Conservation (phyloP, 2,888 invertebrate species). For the Sinelater perroti region DNA sequence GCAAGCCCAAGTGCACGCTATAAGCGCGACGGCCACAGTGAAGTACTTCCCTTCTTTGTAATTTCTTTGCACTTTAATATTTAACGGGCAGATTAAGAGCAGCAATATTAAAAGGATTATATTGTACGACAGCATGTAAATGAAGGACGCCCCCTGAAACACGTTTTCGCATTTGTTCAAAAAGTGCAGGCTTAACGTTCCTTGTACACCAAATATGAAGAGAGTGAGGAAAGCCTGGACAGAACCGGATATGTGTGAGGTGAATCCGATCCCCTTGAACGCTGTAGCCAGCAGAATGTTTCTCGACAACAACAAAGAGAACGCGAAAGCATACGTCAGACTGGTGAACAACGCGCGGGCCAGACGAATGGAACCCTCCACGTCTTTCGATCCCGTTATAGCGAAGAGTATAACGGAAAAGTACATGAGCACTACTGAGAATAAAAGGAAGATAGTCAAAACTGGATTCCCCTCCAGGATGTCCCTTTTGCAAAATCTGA, state of each 20-base stretch:
- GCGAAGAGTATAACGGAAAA: constrained; percentile 64
- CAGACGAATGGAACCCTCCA: constrained; percentile 62
- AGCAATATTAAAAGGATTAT: constrained; percentile 67
- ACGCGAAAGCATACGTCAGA: constrained; percentile 69
- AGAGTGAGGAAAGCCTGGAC: constrained; percentile 71
- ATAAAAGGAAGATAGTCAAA: constrained; percentile 61
- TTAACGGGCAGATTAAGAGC: constrained; percentile 68
- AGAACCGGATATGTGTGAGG: constrained; percentile 75
- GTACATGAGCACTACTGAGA: constrained; percentile 63
- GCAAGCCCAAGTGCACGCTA: constrained; percentile 67
- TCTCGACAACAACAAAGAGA: constrained; percentile 71
- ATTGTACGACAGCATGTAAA: constrained; percentile 68
- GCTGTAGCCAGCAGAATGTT: constrained; percentile 73
- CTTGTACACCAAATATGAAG: constrained; percentile 71
- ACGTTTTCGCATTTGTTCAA: constrained; percentile 62
- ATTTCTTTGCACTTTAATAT: constrained; percentile 71
- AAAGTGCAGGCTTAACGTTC: constrained; percentile 64
- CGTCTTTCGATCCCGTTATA: constrained; percentile 54
- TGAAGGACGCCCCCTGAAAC: constrained; percentile 61
- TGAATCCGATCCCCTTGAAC: constrained; percentile 71
- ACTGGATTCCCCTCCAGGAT: constrained; percentile 75
- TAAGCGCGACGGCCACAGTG: constrained; percentile 65
- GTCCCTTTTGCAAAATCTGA: constrained; percentile 70
- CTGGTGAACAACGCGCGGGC: constrained; percentile 67
- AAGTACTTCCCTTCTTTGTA: constrained; percentile 72